These are phyloP conservation scores for Melitaea athalia DNA, from an alignment of 2,888 invertebrate genomes.

Conservation along the genomic window DNA sequence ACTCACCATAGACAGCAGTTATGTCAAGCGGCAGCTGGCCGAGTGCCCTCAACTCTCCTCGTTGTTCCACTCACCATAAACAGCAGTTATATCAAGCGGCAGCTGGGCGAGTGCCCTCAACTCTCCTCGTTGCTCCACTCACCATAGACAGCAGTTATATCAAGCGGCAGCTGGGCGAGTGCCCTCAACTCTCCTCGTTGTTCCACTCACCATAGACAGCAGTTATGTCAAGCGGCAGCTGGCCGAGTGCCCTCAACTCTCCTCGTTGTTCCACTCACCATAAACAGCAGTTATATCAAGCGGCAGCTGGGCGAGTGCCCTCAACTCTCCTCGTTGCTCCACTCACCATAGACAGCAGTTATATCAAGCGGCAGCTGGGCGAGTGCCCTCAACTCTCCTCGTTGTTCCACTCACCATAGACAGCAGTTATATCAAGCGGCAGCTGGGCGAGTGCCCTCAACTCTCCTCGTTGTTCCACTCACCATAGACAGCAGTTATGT, in stretches of 20 bases:
- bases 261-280: conserved; percentile 81
- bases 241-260: conserved; percentile 85
- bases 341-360: conserved; percentile 88
- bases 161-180: too few relatives aligned
- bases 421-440: too few relatives aligned
- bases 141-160: conserved; percentile 85
- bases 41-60: too few relatives aligned
- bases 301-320: too few relatives aligned
- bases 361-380: conserved; percentile 90
- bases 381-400: conserved; percentile 85
- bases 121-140: conserved; percentile 45
- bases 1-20: too few relatives aligned
- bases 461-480: conserved; percentile 42
- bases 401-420: conserved; percentile 84
- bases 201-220: conserved; percentile 86
- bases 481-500: conserved; percentile 91
- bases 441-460: conserved; percentile 85
- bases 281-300: conserved; percentile 82
- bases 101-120: too few relatives aligned
- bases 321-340: conserved; percentile 60
- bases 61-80: too few relatives aligned
- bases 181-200: conserved; percentile 74
- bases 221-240: conserved; percentile 90
- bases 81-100: too few relatives aligned
- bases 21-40: too few relatives aligned